Percentiles rank a stretch among this genome's conserved stretches.
Evolutionary conservation across 2,113 vertebrate species (phyloP).

Genomic region (Tympanuchus pallidicinctus): DNA sequence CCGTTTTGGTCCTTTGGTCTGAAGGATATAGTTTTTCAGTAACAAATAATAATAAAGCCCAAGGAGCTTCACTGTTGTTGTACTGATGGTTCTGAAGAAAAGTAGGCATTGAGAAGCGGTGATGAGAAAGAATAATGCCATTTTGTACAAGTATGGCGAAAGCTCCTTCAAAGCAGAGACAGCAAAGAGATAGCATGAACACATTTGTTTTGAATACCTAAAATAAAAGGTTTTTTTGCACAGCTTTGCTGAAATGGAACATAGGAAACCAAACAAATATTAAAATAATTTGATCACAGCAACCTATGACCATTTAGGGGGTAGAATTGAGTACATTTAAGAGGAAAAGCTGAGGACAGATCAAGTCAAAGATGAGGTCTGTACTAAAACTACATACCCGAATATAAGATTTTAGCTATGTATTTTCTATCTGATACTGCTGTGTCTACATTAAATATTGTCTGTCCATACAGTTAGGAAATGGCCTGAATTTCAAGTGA

Average conservation of each 20-base stretch:
- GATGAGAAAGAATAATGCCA: not conserved
- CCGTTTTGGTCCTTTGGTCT: not conserved
- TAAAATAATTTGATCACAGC: not conserved
- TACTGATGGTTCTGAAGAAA: not conserved
- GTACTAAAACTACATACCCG: not conserved
- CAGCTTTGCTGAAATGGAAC: not conserved
- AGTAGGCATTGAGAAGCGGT: not conserved
- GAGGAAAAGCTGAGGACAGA: not conserved
- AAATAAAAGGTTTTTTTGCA: not conserved
- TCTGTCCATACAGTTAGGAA: not conserved
- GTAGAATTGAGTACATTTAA: not conserved
- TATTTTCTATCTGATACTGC: not conserved
- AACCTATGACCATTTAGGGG: not conserved
- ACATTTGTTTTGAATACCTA: not conserved
- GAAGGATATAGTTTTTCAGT: not conserved
- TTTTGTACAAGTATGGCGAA: not conserved
- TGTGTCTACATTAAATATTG: not conserved
- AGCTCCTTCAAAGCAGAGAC: not conserved
- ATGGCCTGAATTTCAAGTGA: not conserved
- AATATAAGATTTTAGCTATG: not conserved
- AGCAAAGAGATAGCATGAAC: not conserved
- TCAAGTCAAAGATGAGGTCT: not conserved
- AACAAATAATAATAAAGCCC: not conserved
- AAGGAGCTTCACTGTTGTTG: not conserved
- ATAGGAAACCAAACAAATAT: accelerated